A percentile compares a stretch with the other conserved stretches of the same genome.
phyloP scores from a whole-genome alignment of 2,113 vertebrate genomes.

The Brienomyrus brachyistius region DNA sequence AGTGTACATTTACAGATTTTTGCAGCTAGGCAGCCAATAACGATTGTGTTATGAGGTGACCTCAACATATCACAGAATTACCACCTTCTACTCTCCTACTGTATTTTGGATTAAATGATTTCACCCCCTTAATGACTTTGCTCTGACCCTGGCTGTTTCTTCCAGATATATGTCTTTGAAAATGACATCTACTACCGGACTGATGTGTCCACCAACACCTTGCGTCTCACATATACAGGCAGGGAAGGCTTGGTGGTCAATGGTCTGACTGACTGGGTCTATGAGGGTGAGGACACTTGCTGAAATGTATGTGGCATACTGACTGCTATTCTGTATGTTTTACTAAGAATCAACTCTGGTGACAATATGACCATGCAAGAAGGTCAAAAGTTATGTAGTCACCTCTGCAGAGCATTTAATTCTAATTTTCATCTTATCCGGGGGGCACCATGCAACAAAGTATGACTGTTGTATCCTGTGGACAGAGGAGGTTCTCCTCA shows the following conservation, averaged over 20 bases:
- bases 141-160: conserved; percentile 22
- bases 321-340: neutral
- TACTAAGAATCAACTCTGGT: neutral
- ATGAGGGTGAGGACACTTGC: conserved; percentile 56
- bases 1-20: neutral
- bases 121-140: conserved; percentile 22
- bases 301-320: neutral
- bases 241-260: conserved; percentile 52
- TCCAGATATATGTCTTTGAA: conserved; percentile 63
- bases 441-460: neutral
- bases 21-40: neutral
- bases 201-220: conserved; percentile 46
- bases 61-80: neutral
- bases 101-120: neutral
- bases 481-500: conserved; percentile 66
- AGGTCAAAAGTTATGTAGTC: neutral
- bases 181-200: conserved; percentile 71
- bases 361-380: neutral
- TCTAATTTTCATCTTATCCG: neutral
- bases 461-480: neutral
- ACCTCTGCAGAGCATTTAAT: neutral
- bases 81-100: neutral
- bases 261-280: conserved; percentile 70
- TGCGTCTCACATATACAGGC: conserved; percentile 60
- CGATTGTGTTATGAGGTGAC: too few species aligned